Evolutionary conservation across 2,113 vertebrate genomes (phyloP), one percentile per base, ranked within the genome.

Genomic region (Illadopsis cleaveri): DNA sequence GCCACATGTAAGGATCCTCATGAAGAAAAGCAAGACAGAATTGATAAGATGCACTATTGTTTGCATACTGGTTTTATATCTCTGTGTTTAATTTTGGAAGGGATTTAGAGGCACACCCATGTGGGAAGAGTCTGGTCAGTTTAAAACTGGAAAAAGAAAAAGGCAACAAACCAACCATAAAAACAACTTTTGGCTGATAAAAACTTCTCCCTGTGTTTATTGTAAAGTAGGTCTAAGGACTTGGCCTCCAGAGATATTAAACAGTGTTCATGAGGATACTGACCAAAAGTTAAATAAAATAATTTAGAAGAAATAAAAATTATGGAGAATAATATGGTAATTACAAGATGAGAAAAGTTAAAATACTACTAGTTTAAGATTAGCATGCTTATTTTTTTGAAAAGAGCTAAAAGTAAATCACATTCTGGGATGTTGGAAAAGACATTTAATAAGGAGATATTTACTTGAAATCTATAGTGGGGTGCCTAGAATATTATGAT

Each of bases 11-110:
- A 24, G 8, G 25, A 56, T 56, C 37, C n/a, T 53, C 35, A 37
- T n/a, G 33, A 70, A 28, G 44, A 62, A 82, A 85, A 61, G 4
- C 40, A 70, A 94, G 35, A 91, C 45, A 22, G 22, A 24, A 47
- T 45, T 8, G 80, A 57, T n/a, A 85, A 70, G 35, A 72, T 50
- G 6, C 24, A 38, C 7, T 73, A 72, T 86, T 76, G 57, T 77
- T 85, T 90, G 15, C 24, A 64, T 71, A 45, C n/a, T 82, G 28
- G 4, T 85, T 66, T 88, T 92, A 38, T 64, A 75, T 37, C 11
- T 80, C 65, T 85, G n/a, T 54, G 27, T 62, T 96, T 85, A 62
- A 90, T 86, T 86, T 90, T 96, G 79, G 84, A 90, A 62, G 28
- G 13, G 58, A 90, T 50, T 85, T 73, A 73, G 62, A 92, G 79